Base-by-base conservation (phyloP, 2,113 vertebrate genomes). In the Glaucidium brasilianum region DNA sequence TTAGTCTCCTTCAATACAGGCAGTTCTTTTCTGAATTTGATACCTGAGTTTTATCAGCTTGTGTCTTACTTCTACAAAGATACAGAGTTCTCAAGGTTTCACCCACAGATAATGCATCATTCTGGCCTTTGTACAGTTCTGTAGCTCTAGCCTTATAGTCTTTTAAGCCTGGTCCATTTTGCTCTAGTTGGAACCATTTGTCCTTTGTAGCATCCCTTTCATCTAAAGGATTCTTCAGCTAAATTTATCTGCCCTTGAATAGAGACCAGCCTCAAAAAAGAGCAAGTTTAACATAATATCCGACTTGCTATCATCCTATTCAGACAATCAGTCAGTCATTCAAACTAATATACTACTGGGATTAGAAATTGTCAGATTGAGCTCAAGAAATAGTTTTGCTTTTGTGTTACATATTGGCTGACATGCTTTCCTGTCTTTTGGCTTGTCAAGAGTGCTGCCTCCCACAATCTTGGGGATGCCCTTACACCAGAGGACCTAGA, bases 371-470 rank as follows among this genome's bases (percentile, higher is more conserved):
- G 90, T 94, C 93, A 91, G 64, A 49, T 35, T 29, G 29, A 73
- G 35, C 45, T 90, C 86, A 91, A 91, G 29, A 90, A 91, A 50
- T 82, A 76, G 84, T 89, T 95, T 94, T 89, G 69, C 58, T 69
- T 95, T 94, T 87, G 35, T 75, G 66, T 84, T 92, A 34, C 1
- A 0, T 91, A 43, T 64, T 91, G 74, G 52, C 67, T 95, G 80
- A 91, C 69, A 90, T 34, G 39, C 55, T 81, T 95, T 49, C 45
- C 39, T 85, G 56, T 89, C 89, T 75, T 84, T 58, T 88, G 94
- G 73, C 71, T 92, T 82, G n/a, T 92, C 49, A 76, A 52, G 69
- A 88, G 62, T 76, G 41, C 73, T 95, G 71, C 84, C 58, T 90
- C 19, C 74, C 77, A 73, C 69, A 91, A 0, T 85, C 66, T 18